A percentile compares a stretch with the other conserved stretches of the same genome.
Evolutionary conservation across 2,888 invertebrate species (phyloP).

Genomic region (Apantesis nais): DNA sequence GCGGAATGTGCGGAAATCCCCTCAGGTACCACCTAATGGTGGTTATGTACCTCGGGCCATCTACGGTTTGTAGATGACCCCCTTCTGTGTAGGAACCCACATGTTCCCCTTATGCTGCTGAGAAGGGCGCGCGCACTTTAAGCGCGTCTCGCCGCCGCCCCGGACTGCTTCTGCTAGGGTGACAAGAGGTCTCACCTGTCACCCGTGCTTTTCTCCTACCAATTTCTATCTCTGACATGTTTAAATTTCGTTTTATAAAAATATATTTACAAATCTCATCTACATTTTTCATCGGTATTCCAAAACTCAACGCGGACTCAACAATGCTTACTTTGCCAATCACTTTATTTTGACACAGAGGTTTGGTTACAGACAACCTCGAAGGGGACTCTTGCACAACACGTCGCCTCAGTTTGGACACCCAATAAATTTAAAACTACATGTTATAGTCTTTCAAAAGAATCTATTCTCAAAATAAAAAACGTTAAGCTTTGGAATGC

Average conservation of each 20-base stretch:
- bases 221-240: not conserved
- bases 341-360: constrained; percentile 10
- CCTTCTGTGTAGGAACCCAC: no score
- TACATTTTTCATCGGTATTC: not conserved
- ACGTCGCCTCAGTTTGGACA: constrained; percentile 3
- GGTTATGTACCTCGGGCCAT: no score
- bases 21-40: no score
- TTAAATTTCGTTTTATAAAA: not conserved
- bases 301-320: not conserved
- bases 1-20: no score
- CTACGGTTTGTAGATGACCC: no score
- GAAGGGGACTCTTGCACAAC: constrained; percentile 4
- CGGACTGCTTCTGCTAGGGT: no score
- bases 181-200: no score
- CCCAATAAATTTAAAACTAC: constrained; percentile 4
- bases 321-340: not conserved
- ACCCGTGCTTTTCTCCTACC: not conserved
- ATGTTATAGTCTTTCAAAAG: constrained; percentile 6
- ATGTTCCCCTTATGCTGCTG: no score
- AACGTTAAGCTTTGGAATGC: constrained; percentile 4
- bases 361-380: constrained; percentile 8
- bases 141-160: no score
- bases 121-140: no score
- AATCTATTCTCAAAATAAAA: constrained; percentile 5
- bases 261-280: not conserved